Base-by-base conservation (phyloP, 2,797 vertebrate species). In the Microctenopoma steveboyesi region DNA sequence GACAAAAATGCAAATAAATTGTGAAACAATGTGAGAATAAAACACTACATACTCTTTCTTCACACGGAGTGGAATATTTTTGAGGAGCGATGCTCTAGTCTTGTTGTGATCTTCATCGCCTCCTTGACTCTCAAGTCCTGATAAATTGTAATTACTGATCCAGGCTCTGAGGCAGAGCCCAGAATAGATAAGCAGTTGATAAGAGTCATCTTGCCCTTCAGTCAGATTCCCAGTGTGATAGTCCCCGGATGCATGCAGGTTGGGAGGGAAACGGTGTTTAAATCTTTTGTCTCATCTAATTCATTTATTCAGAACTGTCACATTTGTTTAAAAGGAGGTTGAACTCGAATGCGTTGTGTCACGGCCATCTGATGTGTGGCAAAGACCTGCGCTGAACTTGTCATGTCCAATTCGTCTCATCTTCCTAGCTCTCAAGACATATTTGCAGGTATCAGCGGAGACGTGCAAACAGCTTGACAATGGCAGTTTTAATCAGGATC, bases 1-100 rank as follows among this genome's bases (percentile, higher is more conserved):
- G 88, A 90, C 76, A 86, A 89, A 92, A 89, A 91, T 92, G 91
- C 86, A 89, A 95, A 94, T 94, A 94, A 94, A 94, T 87, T 89
- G 93, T 93, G 91, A 86, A 91, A 92, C 78, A 79, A 82, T 90
- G 91, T 94, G 92, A 78, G 74, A 86, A 78, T 57, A 57, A 48
- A 60, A 27, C 7, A 1, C 16, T 46, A 47, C 43, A 33, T 76
- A 51, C 18, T 74, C 51, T 67, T 37, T 60, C 28, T 43, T 69
- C 14, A 50, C 37, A 71, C 50, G 25, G 15, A 56, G 33, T n/a
- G 48, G n/a, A 61, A 72, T 54, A 3, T 51, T 57, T 78, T 25
- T 13, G 39, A 5, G 47, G 16, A 57, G 53, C 45, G 73, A 76
- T 14, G 56, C 50, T 70, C 43, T 4, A 25, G 49, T 74, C 55